Evolutionary conservation across 2,113 vertebrate genomes (phyloP).

Genomic region (Saimiri boliviensis): DNA sequence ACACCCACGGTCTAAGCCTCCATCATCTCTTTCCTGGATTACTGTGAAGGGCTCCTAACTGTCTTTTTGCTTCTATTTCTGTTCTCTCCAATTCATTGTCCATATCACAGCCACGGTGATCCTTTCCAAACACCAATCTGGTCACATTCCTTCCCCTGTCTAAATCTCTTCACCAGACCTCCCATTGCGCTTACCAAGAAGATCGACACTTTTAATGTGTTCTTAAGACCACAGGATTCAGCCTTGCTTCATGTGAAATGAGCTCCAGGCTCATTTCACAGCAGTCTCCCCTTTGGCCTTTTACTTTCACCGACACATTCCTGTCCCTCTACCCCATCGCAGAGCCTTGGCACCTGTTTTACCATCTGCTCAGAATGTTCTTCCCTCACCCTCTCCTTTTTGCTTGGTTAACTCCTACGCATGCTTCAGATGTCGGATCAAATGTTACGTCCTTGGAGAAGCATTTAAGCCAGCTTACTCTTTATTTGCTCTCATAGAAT

Average conservation of each 20-base stretch:
- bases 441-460: constrained; percentile 53
- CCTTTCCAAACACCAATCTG: neutral
- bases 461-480: constrained; percentile 37
- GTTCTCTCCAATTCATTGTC: neutral
- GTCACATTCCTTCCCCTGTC: neutral
- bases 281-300: neutral
- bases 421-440: constrained; percentile 68
- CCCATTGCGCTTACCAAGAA: neutral
- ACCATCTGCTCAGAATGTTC: constrained; percentile 45
- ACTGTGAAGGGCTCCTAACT: neutral
- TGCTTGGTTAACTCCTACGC: constrained; percentile 53
- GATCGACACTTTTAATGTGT: neutral
- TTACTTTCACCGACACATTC: neutral
- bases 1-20: constrained; percentile 22
- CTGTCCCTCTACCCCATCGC: neutral
- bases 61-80: neutral
- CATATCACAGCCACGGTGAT: neutral
- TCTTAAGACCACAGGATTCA: neutral
- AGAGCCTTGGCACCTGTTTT: constrained; percentile 40
- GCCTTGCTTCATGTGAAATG: neutral
- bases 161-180: neutral
- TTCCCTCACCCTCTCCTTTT: neutral
- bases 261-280: neutral
- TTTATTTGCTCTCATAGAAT: constrained; percentile 49
- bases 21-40: neutral